A percentile compares a stretch with the other conserved stretches of the same genome.
phyloP scores from a whole-genome alignment of 1,140 invertebrate species.

The Drosophila pruinosa region DNA sequence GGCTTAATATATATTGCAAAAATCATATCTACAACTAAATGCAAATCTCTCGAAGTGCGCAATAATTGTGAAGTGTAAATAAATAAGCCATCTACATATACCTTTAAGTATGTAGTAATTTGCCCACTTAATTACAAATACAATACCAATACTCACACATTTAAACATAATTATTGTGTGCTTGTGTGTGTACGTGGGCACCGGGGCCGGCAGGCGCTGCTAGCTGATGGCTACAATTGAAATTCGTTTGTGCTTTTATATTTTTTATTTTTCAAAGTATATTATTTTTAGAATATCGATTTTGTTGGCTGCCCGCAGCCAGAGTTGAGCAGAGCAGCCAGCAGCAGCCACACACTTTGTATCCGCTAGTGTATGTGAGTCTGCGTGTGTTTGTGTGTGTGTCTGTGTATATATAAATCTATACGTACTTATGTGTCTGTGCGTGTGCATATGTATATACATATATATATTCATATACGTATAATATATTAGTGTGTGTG shows the following conservation, averaged over 20 bases:
- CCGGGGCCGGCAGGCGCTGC: conserved; percentile 20
- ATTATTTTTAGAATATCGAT: conserved; percentile 82
- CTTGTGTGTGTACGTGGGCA: conserved; percentile 1
- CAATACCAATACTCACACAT: conserved; percentile 19
- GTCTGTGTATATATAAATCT: conserved; percentile 50
- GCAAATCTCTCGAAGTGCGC: conserved; percentile 70
- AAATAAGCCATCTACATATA: conserved; percentile 58
- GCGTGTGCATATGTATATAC: background rate
- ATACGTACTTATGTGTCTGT: no score
- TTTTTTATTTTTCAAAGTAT: conserved; percentile 76
- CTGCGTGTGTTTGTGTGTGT: conserved; percentile 41
- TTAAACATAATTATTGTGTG: conserved; percentile 4
- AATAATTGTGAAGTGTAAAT: conserved; percentile 66
- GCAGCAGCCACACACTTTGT: conserved; percentile 32
- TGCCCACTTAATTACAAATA: conserved; percentile 50
- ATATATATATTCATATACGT: conserved; percentile 1
- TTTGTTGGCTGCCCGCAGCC: conserved; percentile 64
- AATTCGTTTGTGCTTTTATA: conserved; percentile 71
- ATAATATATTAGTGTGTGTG: conserved; percentile 20
- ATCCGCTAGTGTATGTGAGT: conserved; percentile 21
- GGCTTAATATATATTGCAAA: conserved; percentile 47
- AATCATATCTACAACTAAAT: conserved; percentile 33
- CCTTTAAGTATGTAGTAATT: background rate
- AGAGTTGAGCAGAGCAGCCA: conserved; percentile 31
- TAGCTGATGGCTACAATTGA: conserved; percentile 58